Base-by-base conservation (phyloP, 2,888 invertebrate species). In the Erynnis tages region DNA sequence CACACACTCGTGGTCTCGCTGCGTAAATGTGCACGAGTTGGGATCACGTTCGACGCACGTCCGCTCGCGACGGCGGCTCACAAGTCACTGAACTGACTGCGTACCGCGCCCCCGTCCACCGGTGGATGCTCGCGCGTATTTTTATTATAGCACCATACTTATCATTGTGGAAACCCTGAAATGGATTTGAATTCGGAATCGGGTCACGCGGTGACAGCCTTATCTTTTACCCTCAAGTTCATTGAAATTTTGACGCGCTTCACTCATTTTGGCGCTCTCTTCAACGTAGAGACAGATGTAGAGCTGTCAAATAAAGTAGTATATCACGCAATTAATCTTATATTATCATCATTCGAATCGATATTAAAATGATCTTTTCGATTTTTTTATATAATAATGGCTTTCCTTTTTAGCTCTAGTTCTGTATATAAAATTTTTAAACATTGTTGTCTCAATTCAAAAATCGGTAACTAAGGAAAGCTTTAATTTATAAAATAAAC, bases 11-110 rank as follows among this genome's bases (percentile, higher is more conserved):
- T 41, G 27, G 49, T 34, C 79, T 76, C 79, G 75, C 71, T 55
- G 64, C 47, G 55, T 48, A 40, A 48, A 49, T 49, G 40, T 48
- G 34, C 34, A 34, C 16, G 17, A 34, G 13, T 32, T 40, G 13
- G 16, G 16, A 40, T 29, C 52, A 49, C 37, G 53, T 56, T 8
- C 14, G 21, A 49, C 63, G 64, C 60, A 64, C 81, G 79, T 75
- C 69, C 74, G 56, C 62, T 56, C 68, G 16, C 55, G 59, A 58
- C 71, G 66, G 71, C 79, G 75, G 74, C 61, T 67, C 67, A 69
- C 81, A 73, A 86, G 85, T 86, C 87, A 88, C 86, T 88, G 87
- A 88, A 86, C 86, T 68, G 73, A 63, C 62, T 67, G 46, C 54
- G 66, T 41, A 49, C 41, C 56, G 59, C 63, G 62, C 76, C 77